Evolutionary conservation across 2,888 invertebrate species (phyloP), one percentile per base, ranked within the genome.

Genomic region (Melinaea marsaeus): DNA sequence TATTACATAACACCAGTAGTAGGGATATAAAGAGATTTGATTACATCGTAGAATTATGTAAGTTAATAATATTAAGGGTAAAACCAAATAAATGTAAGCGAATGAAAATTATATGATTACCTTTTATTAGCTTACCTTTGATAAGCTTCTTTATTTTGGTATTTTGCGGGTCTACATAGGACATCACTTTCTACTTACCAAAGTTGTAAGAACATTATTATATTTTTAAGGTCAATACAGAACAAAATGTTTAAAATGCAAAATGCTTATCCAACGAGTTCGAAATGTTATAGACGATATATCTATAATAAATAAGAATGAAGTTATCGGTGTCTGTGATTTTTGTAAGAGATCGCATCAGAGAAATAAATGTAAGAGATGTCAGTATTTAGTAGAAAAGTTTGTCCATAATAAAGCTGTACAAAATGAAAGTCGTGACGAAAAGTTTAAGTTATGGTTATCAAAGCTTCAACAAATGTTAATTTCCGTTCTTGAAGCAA

Each of bases 281-380:
- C 75, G 73, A n/a, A 71, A 65, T 57, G 64, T 83, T 37, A 58
- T 84, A 9, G 73, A 77, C 13, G 78, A 83, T 69, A 69, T 82
- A 56, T 71, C 60, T 56, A 68, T 66, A 37, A 77, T 84, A 65
- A 78, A 70, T 42, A 72, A 69, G 61, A 74, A 75, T 66, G 72
- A 79, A 57, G 63, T 75, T 0, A 61, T 73, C 33, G 74, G 74
- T 0, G 57, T 79, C 37, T 85, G 85, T 59, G 68, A 76, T 1
- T 71, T 79, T 61, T 85, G 84, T 64, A 79, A 76, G 51, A 63
- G 63, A 35, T 63, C 67, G 11, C 77, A 71, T 42, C 62, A 68
- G 2, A 61, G 64, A 3, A 72, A 68, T 22, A 75, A 76, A 66
- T 85, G 85, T 67, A 73, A 73, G 58, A 74, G 75, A 68, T 85